These are phyloP conservation scores for Lepidochrysops patricia DNA, from an alignment of 2,888 invertebrate genomes.

Conservation along the genomic window DNA sequence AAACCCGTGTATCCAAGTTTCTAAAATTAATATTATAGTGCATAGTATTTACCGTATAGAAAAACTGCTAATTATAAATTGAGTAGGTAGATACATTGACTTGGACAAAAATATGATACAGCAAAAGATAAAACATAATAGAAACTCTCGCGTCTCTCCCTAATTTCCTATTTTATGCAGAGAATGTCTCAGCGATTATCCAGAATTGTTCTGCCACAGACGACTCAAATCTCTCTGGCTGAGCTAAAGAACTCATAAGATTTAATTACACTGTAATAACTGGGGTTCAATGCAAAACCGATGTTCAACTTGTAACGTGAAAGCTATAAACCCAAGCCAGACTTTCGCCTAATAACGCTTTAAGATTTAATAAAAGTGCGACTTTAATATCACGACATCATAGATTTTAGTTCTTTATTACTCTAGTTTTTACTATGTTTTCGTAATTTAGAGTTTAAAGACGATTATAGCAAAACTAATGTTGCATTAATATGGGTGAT, in stretches of 20 bases:
- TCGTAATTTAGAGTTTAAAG: not conserved
- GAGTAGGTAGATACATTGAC: not conserved
- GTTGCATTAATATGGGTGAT: not conserved
- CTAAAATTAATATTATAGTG: too few relatives aligned
- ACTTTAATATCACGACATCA: not conserved
- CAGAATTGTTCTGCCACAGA: not conserved
- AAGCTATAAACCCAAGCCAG: conserved; percentile 3
- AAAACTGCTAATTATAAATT: too few relatives aligned
- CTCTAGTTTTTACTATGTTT: not conserved
- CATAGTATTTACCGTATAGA: too few relatives aligned
- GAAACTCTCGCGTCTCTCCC: not conserved
- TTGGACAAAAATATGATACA: not conserved
- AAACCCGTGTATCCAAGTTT: too few relatives aligned
- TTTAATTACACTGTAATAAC: not conserved
- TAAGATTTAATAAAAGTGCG: not conserved
- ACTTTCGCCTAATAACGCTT: conserved; percentile 5
- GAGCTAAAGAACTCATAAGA: conserved; percentile 1
- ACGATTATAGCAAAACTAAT: not conserved
- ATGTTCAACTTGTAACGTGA: conserved; percentile 5
- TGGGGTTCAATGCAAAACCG: not conserved
- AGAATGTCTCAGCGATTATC: not conserved
- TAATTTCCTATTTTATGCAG: not conserved
- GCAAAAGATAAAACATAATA: not conserved
- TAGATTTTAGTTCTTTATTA: not conserved
- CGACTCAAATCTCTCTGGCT: not conserved